Conservation (phyloP, 2,888 invertebrate genomes). For the Parasteatoda lunata region DNA sequence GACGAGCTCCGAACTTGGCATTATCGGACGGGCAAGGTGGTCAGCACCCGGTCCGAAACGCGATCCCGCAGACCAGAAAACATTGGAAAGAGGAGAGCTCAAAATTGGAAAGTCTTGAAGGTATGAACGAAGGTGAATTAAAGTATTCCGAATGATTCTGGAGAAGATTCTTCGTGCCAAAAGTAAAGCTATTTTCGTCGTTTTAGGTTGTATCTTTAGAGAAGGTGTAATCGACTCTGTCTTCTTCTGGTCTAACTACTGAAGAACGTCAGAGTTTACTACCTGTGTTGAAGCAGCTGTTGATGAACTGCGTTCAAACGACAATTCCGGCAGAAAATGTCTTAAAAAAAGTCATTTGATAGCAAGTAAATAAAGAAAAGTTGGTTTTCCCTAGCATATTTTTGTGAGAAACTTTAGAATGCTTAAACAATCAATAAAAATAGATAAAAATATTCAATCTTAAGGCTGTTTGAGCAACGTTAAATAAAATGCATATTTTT, state of each 20-base stretch:
- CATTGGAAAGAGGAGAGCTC: not conserved
- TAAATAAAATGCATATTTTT: no score
- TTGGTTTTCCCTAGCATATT: no score
- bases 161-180: not conserved
- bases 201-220: not conserved
- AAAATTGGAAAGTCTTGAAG: not conserved
- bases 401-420: no score
- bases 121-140: not conserved
- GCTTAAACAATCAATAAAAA: no score
- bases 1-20: constrained; percentile 43
- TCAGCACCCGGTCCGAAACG: not conserved
- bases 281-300: constrained; percentile 48
- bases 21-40: constrained; percentile 1
- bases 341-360: no score
- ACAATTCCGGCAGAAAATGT: no score
- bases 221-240: not conserved
- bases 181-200: constrained; percentile 5
- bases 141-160: not conserved
- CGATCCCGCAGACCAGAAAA: not conserved
- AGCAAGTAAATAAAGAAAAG: no score
- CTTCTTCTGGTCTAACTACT: not conserved
- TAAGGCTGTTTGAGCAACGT: no score
- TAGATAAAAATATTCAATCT: no score
- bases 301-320: not conserved
- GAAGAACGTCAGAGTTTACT: not conserved